Conservation (phyloP, 2,888 invertebrate species). For the Acrobasis suavella region DNA sequence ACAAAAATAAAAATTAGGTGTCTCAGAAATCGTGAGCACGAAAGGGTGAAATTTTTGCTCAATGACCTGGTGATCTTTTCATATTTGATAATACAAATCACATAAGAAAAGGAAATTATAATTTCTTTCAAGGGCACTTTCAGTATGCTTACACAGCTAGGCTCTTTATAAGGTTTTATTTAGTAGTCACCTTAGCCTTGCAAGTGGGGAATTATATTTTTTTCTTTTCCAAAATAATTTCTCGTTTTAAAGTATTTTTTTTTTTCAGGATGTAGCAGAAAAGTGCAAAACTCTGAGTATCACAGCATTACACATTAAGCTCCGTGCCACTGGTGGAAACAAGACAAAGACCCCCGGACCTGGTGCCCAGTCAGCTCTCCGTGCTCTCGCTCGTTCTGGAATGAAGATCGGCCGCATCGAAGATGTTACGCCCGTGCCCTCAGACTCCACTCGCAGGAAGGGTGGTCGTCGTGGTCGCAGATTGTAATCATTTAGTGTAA, state of each 20-base stretch:
- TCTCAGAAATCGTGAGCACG: no score
- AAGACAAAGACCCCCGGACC: constrained; percentile 99
- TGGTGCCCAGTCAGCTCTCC: constrained; percentile 98
- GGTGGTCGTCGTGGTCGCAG: constrained; percentile 99
- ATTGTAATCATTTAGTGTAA: constrained; percentile 88
- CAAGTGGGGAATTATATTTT: no score
- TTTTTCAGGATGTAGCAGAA: constrained; percentile 96
- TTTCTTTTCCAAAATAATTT: no score
- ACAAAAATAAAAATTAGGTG: no score
- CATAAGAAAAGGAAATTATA: no score
- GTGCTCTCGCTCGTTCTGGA: constrained; percentile 98
- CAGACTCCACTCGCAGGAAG: constrained; percentile 99
- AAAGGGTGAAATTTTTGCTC: no score
- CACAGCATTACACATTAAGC: constrained; percentile 98
- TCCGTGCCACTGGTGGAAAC: constrained; percentile 99
- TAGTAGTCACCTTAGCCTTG: no score
- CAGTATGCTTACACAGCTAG: no score
- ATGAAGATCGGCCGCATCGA: constrained; percentile 99
- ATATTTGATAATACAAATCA: no score
- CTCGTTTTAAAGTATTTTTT: neutral
- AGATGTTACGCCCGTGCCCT: constrained; percentile 99
- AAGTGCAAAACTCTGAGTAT: constrained; percentile 98
- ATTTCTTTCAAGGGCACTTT: no score
- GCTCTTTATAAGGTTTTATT: no score
- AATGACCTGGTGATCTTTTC: no score